Conservation (phyloP, 2,797 vertebrate genomes). For the Periophthalmus magnuspinnatus region DNA sequence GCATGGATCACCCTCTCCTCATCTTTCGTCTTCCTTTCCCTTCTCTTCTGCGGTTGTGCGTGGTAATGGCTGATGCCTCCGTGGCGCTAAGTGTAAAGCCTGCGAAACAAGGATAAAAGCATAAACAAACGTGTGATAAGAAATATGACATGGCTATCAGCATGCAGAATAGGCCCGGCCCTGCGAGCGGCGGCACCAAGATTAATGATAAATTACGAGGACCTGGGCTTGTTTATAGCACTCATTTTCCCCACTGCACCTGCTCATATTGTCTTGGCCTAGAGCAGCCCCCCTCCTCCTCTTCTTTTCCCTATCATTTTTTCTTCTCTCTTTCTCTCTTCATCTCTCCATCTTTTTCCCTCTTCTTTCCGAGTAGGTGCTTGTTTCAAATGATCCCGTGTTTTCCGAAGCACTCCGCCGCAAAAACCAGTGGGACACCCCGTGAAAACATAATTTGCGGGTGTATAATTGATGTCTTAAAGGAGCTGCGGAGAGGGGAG, state of each 20-base stretch:
- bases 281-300: constrained; percentile 69
- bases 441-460: constrained; percentile 68
- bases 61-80: constrained; percentile 68
- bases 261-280: constrained; percentile 82
- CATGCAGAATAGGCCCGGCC: constrained; percentile 79
- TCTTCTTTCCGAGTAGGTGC: constrained; percentile 67
- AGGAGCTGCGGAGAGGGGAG: constrained; percentile 49
- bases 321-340: constrained; percentile 59
- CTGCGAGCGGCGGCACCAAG: constrained; percentile 75
- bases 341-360: constrained; percentile 62
- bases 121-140: constrained; percentile 84
- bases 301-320: constrained; percentile 50
- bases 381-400: constrained; percentile 72
- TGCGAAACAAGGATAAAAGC: constrained; percentile 80
- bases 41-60: constrained; percentile 35
- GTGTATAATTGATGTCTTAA: constrained; percentile 72
- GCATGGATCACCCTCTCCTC: constrained; percentile 43
- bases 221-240: constrained; percentile 80
- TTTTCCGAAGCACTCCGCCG: constrained; percentile 66
- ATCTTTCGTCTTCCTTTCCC: constrained; percentile 24
- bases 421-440: constrained; percentile 66
- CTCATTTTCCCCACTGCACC: constrained; percentile 80
- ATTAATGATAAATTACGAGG: constrained; percentile 86
- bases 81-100: constrained; percentile 70
- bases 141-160: constrained; percentile 84